Conservation (phyloP, 2,797 vertebrate species). For the Echeneis naucrates region DNA sequence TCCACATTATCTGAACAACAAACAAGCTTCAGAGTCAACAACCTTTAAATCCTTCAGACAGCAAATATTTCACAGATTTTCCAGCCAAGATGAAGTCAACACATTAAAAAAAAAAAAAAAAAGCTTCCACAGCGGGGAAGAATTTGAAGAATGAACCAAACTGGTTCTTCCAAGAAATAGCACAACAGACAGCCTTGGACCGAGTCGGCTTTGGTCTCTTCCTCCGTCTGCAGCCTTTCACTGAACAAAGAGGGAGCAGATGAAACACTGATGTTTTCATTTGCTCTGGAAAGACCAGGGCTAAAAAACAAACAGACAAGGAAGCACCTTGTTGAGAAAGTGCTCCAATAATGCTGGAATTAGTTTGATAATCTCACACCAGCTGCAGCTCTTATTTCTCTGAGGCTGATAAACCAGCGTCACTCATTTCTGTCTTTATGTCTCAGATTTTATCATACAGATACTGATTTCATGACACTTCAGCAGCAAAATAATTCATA, state of each 20-base stretch:
- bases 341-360: neutral
- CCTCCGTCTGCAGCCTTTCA: conserved; percentile 3
- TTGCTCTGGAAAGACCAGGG: neutral
- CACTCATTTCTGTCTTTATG: neutral
- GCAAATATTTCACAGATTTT: neutral
- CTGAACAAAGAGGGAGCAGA: neutral
- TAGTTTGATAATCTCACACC: neutral
- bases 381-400: neutral
- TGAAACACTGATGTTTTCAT: neutral
- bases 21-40: no score
- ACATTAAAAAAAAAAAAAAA: conserved; percentile 1
- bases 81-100: conserved; percentile 1
- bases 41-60: neutral
- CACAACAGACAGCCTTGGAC: conserved; percentile 15
- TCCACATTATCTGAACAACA: no score
- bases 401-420: neutral
- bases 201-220: neutral
- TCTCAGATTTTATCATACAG: neutral
- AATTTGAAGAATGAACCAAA: conserved; percentile 10
- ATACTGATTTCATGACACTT: neutral
- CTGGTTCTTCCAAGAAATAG: neutral
- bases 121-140: neutral
- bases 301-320: neutral
- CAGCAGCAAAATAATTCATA: no score
- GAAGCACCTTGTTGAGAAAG: neutral